These are phyloP conservation scores for Oncopodura yosiiana DNA, from an alignment of 1,140 invertebrate genomes.

Conservation along the genomic window DNA sequence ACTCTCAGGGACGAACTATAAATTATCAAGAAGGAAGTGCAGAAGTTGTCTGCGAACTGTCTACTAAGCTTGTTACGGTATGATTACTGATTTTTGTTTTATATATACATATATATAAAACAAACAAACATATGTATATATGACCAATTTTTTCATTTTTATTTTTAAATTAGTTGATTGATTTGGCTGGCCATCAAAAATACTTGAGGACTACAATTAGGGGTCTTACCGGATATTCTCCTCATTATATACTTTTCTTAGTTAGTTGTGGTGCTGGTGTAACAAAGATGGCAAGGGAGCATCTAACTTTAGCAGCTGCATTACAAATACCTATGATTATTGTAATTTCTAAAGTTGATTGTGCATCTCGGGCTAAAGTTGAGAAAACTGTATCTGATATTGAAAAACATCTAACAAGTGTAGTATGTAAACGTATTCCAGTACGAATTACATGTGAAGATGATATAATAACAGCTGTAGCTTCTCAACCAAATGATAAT, in stretches of 20 bases:
- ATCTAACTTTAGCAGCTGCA: constrained; percentile 69
- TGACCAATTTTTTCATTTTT: no score
- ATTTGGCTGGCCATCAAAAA: constrained; percentile 91
- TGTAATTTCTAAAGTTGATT: constrained; percentile 80
- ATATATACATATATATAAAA: no score
- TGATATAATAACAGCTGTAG: constrained; percentile 59
- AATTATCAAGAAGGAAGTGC: constrained; percentile 86
- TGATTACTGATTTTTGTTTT: no score
- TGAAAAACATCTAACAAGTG: constrained; percentile 38
- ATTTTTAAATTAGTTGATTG: no score
- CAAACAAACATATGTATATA: no score
- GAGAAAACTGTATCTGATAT: constrained; percentile 51
- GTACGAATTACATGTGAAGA: constrained; percentile 57
- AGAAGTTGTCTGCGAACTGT: constrained; percentile 86
- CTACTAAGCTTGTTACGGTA: constrained; percentile 86
- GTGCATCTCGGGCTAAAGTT: constrained; percentile 45
- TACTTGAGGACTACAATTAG: constrained; percentile 92
- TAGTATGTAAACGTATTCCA: constrained; percentile 39
- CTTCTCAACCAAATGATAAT: constrained; percentile 48
- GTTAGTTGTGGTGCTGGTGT: constrained; percentile 58
- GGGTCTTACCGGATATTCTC: constrained; percentile 84
- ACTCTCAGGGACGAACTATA: constrained; percentile 61
- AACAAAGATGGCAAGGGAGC: constrained; percentile 65
- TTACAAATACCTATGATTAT: constrained; percentile 68
- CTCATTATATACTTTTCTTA: constrained; percentile 89